A percentile compares a stretch with the other conserved stretches of the same genome.
Conservation (phyloP, 2,113 vertebrate species). For the Hoplias malabaricus region DNA sequence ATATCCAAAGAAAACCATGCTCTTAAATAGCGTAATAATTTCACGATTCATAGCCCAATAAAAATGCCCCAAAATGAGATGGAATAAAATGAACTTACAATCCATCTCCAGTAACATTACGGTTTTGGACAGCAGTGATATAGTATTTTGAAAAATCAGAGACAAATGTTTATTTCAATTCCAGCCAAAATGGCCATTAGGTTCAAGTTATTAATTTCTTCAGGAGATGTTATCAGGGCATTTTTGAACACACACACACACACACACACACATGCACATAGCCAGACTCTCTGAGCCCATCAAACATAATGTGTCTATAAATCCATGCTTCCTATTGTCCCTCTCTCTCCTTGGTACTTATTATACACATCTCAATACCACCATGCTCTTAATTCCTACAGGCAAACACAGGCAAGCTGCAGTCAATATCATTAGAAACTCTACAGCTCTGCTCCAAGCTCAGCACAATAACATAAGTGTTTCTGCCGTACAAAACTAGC, state of each 20-base stretch:
- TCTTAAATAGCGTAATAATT: too few relatives aligned
- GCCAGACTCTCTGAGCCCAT: slow-evolving; percentile 9
- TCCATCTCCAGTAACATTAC: too few relatives aligned
- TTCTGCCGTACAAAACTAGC: neutral
- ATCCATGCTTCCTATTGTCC: neutral
- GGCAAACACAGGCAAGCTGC: slow-evolving; percentile 9
- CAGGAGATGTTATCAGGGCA: too few relatives aligned
- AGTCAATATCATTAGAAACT: neutral
- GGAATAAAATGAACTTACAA: too few relatives aligned
- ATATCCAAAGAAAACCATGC: too few relatives aligned
- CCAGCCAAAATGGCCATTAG: too few relatives aligned
- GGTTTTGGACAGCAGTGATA: too few relatives aligned
- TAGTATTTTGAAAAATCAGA: too few relatives aligned
- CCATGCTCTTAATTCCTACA: slow-evolving; percentile 13
- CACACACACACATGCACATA: neutral
- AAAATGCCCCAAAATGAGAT: too few relatives aligned
- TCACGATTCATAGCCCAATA: too few relatives aligned
- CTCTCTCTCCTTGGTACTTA: slow-evolving; percentile 25
- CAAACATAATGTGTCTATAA: slow-evolving; percentile 18
- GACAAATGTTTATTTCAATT: too few relatives aligned
- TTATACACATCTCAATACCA: slow-evolving; percentile 25
- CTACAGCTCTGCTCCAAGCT: neutral
- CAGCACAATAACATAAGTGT: neutral
- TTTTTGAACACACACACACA: slow-evolving; percentile 21
- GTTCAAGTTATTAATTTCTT: too few relatives aligned